Evolutionary conservation across 2,888 invertebrate genomes (phyloP).

Genomic region (Stegophylla sp.): DNA sequence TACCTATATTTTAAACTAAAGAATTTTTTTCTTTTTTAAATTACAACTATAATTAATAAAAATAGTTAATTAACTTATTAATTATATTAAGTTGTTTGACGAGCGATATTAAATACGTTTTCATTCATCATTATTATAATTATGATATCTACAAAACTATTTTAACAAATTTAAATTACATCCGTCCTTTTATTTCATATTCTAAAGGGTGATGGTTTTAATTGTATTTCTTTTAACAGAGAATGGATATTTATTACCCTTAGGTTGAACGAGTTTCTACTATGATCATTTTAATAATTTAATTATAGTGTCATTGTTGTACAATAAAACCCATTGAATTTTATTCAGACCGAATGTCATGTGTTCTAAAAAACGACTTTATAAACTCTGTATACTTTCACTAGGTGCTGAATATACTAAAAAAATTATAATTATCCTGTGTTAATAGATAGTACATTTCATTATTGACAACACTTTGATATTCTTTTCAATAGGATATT

Average conservation of each 20-base stretch:
- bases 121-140: not conserved
- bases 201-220: not conserved
- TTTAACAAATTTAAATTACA: not conserved
- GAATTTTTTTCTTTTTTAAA: no score
- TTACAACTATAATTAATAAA: no score
- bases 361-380: slow-evolving; percentile 8
- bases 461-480: not conserved
- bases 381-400: slow-evolving; percentile 13
- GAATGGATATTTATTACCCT: slow-evolving; percentile 16
- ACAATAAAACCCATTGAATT: slow-evolving; percentile 21
- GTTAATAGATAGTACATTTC: not conserved
- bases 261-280: slow-evolving; percentile 15
- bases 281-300: slow-evolving; percentile 21
- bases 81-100: no score
- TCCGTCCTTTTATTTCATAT: not conserved
- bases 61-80: no score
- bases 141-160: not conserved
- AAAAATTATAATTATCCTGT: not conserved
- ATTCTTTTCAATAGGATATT: not conserved
- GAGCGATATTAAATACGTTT: not conserved
- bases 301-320: slow-evolving; percentile 24
- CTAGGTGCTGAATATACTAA: not conserved
- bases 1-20: no score
- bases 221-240: not conserved
- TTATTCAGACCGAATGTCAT: slow-evolving; percentile 1